Percentiles rank a stretch among this genome's conserved stretches.
Conservation (phyloP, 1,140 invertebrate species). For the Eupristina koningsbergeri region DNA sequence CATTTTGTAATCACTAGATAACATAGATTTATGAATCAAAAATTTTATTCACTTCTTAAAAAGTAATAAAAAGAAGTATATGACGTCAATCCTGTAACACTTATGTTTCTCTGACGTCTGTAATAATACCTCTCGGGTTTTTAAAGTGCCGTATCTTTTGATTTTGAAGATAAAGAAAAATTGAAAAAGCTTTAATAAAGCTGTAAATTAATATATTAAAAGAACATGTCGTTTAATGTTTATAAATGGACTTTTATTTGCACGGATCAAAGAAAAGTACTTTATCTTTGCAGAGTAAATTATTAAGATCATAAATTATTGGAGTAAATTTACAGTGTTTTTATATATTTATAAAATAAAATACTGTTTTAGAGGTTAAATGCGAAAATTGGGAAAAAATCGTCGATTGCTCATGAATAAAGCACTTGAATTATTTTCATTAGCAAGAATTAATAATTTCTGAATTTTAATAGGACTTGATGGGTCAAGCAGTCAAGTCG, state of each 20-base stretch:
- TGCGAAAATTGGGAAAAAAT: no score
- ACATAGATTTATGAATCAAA: constrained; percentile 27
- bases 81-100: constrained; percentile 43
- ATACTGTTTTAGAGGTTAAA: no score
- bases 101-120: constrained; percentile 21
- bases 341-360: not conserved
- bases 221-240: not conserved
- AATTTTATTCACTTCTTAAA: not conserved
- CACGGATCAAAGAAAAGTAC: not conserved
- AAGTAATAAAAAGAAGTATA: constrained; percentile 12
- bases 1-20: constrained; percentile 11
- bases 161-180: not conserved
- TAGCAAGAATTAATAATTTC: no score
- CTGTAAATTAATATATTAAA: not conserved
- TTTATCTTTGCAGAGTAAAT: not conserved
- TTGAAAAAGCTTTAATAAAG: not conserved
- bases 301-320: not conserved
- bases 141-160: not conserved
- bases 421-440: no score
- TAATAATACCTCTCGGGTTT: not conserved
- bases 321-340: not conserved
- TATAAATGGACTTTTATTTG: not conserved
- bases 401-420: no score
- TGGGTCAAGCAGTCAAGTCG: no score
- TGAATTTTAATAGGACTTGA: no score